phyloP scores from a whole-genome alignment of 2,113 vertebrate genomes.

The Acrocephalus kingi region DNA sequence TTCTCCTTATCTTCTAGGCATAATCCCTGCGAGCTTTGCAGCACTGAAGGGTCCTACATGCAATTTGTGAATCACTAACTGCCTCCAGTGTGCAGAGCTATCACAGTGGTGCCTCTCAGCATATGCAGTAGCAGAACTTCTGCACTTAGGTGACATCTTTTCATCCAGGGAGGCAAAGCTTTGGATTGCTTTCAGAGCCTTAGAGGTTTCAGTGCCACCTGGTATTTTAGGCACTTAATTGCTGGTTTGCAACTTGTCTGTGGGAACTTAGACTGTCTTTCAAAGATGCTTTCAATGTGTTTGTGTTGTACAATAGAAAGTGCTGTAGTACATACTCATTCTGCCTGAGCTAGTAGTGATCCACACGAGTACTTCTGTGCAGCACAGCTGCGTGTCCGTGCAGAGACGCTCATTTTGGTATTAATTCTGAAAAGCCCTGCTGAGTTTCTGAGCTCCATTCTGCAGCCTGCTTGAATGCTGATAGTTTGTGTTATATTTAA shows the following conservation, averaged over 20 bases:
- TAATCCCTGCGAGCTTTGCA: neutral
- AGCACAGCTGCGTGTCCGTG: neutral
- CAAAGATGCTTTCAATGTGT: constrained; percentile 21
- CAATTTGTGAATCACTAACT: neutral
- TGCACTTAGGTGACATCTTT: neutral
- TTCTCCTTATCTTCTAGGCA: neutral
- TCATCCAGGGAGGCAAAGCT: constrained; percentile 27
- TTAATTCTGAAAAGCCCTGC: constrained; percentile 47
- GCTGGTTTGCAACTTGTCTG: constrained; percentile 42
- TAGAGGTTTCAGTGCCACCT: constrained; percentile 23
- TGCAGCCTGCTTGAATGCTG: constrained; percentile 23
- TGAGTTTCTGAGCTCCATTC: constrained; percentile 41
- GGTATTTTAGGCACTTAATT: constrained; percentile 40
- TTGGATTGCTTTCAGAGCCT: constrained; percentile 2
- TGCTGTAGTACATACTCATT: constrained; percentile 7
- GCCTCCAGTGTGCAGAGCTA: neutral
- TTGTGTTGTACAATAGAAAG: constrained; percentile 34
- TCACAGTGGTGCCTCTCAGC: neutral
- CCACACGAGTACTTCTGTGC: neutral
- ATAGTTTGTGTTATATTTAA: constrained; percentile 53
- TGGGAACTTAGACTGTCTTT: constrained; percentile 29
- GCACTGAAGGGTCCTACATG: neutral
- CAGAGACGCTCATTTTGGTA: constrained; percentile 1
- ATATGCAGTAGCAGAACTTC: neutral
- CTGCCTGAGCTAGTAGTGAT: constrained; percentile 29